phyloP scores from a whole-genome alignment of 2,113 vertebrate species.

The Stercorarius parasiticus region DNA sequence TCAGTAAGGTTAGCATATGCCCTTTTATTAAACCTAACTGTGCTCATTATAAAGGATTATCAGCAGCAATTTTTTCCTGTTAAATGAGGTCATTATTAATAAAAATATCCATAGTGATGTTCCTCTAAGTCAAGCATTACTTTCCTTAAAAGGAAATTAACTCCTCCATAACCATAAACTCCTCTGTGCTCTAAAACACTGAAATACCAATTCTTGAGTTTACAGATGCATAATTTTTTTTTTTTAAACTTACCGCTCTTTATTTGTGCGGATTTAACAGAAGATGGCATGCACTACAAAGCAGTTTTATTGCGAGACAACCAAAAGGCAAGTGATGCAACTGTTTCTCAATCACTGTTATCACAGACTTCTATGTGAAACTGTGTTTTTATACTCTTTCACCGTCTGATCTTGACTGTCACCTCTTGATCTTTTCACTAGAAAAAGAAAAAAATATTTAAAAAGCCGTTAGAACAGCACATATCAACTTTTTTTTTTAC shows the following conservation, averaged over 20 bases:
- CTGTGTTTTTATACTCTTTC: not conserved
- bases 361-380: not conserved
- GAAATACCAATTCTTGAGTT: not conserved
- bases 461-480: not conserved
- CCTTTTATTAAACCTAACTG: not conserved
- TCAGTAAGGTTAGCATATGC: not conserved
- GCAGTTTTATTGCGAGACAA: not conserved
- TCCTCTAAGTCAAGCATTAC: not conserved
- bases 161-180: not conserved
- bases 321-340: not conserved
- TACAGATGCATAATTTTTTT: not conserved
- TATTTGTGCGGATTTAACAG: not conserved
- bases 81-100: not conserved
- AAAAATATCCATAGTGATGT: rapidly evolving
- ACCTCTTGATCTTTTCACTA: constrained; percentile 18
- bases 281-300: not conserved
- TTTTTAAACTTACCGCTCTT: constrained; percentile 35
- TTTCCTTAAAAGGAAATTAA: not conserved
- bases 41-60: not conserved
- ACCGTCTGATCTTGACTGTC: not conserved
- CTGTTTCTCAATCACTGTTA: not conserved
- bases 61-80: not conserved
- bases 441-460: not conserved
- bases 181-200: rapidly evolving
- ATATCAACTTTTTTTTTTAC: not conserved